Conservation (phyloP, 2,888 invertebrate genomes). For the Heliconius ethilla region DNA sequence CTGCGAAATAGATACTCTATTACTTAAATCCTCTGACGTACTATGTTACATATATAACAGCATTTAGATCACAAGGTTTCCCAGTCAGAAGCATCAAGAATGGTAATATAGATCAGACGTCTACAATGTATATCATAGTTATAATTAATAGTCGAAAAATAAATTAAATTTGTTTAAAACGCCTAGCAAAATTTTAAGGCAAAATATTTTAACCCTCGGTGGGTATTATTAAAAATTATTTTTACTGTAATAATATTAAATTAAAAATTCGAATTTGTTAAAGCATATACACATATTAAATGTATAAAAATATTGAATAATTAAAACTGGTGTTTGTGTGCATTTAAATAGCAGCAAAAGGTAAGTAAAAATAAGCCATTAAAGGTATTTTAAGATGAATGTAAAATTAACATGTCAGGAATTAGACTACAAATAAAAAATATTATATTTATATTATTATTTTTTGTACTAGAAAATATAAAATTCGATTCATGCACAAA, state of each 20-base stretch:
- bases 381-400: too few relatives aligned
- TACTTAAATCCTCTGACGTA: slow-evolving; percentile 43
- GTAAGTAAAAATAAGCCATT: neutral
- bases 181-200: neutral
- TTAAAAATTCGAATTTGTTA: neutral
- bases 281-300: neutral
- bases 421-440: neutral
- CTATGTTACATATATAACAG: slow-evolving; percentile 41
- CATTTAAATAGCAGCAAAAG: neutral
- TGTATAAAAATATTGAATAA: neutral
- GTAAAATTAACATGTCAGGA: too few relatives aligned
- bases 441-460: neutral
- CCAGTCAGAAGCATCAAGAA: slow-evolving; percentile 38
- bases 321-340: neutral
- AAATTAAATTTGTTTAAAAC: slow-evolving; percentile 10
- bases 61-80: slow-evolving; percentile 41
- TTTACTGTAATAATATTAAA: neutral
- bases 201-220: neutral
- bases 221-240: neutral
- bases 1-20: slow-evolving; percentile 41
- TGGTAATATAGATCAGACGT: slow-evolving; percentile 32
- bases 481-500: neutral
- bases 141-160: slow-evolving; percentile 9
- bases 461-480: neutral
- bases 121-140: slow-evolving; percentile 30